Evolutionary conservation across 2,797 vertebrate genomes (phyloP), one percentile per base, ranked within the genome.

Genomic region (Triplophysa bombifrons): DNA sequence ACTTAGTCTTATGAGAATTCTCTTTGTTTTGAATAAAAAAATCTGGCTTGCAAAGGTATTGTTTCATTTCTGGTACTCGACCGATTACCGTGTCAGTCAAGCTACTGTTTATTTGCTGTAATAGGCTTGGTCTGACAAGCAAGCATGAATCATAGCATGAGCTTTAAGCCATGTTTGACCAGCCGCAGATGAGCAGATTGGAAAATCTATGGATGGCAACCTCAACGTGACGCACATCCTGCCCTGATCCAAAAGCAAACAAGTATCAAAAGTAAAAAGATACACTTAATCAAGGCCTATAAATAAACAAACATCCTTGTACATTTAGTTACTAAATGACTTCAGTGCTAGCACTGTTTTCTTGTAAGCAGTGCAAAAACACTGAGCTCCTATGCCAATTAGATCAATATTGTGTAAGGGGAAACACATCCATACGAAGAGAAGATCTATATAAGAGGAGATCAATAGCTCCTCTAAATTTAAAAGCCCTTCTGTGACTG

Each of bases 351-450:
- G 10, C 19, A 14, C 73, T 58, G 53, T 70, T 81, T 81, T 51
- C 58, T 75, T 74, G 72, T 72, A 65, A 79, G 68, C 78, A 30
- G 60, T 77, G 60, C 66, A 61, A 82, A 73, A 78, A 73, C 66
- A 71, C 19, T 58, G 77, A 83, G 80, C 75, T 74, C 80, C 58
- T 72, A 53, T 61, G 67, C 65, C 83, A 83, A 64, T 76, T 66
- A 71, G 69, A 84, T 85, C 81, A 81, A 84, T 86, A 85, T 48
- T 44, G 27, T 65, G 78, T 70, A 82, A 76, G 81, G 72, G 58
- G 55, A 68, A 84, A 61, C 38, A 78, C 75, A 83, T 84, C 72
- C 69, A 73, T 82, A 65, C 74, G 77, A 65, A 75, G 55, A 63
- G 11, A 82, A 63, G 13, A 82, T 84, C 71, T 58, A 61, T 82